phyloP scores from a whole-genome alignment of 2,113 vertebrate genomes.

The Pelobates fuscus region DNA sequence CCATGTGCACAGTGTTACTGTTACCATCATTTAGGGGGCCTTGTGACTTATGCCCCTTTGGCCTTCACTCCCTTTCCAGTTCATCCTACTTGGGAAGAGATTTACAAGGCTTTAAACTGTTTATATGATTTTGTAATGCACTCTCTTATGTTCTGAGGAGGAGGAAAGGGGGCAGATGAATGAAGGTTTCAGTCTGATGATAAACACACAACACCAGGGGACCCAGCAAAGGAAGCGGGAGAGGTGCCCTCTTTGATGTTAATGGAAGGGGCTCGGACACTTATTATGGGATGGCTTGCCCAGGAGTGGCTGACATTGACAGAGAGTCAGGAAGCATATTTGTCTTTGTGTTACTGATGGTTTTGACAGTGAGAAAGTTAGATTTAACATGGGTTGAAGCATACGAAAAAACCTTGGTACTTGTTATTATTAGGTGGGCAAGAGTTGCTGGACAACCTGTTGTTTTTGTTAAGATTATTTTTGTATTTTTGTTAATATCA shows the following conservation, averaged over 20 bases:
- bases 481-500: no score
- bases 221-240: constrained; percentile 17
- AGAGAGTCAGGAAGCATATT: constrained; percentile 19
- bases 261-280: constrained; percentile 35
- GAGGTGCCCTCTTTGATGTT: constrained; percentile 35
- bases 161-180: constrained; percentile 27
- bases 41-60: neutral
- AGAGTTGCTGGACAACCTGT: no score
- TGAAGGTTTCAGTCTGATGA: constrained; percentile 11
- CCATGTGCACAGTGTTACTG: neutral
- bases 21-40: neutral
- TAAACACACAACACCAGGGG: constrained; percentile 39
- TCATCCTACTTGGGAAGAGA: constrained; percentile 12
- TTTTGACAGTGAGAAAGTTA: constrained; percentile 21
- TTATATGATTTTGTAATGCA: constrained; percentile 35
- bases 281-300: constrained; percentile 14
- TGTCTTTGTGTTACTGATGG: constrained; percentile 22
- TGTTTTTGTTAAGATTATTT: no score
- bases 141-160: constrained; percentile 16
- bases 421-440: no score
- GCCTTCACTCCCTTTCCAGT: neutral
- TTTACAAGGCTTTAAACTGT: constrained; percentile 23
- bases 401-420: no score
- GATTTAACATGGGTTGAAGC: constrained; percentile 4
- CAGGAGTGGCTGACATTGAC: constrained; percentile 13